Evolutionary conservation across 2,888 invertebrate genomes (phyloP).

Genomic region (Heliconius aoede): DNA sequence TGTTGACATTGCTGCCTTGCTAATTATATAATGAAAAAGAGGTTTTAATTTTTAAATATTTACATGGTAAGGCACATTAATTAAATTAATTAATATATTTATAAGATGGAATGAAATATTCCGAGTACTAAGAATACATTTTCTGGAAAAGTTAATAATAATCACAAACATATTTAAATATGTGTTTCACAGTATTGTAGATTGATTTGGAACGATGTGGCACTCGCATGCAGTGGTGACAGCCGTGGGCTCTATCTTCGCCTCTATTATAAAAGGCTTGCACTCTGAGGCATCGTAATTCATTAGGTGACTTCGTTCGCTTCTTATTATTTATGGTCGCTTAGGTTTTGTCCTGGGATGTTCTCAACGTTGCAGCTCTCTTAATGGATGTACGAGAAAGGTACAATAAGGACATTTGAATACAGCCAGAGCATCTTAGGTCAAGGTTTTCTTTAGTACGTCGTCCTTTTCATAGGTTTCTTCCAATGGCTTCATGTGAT

Average conservation of each 20-base stretch:
- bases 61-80: slow-evolving; percentile 56
- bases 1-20: slow-evolving; percentile 70
- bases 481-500: slow-evolving; percentile 42
- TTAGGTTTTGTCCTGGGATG: slow-evolving; percentile 72
- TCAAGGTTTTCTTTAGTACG: slow-evolving; percentile 61
- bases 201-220: slow-evolving; percentile 52
- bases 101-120: background rate
- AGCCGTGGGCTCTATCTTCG: slow-evolving; percentile 52
- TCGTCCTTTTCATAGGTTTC: slow-evolving; percentile 42
- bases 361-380: slow-evolving; percentile 65
- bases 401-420: slow-evolving; percentile 73
- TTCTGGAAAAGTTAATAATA: background rate
- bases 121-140: background rate
- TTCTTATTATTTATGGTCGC: slow-evolving; percentile 74
- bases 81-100: too few relatives aligned
- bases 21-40: slow-evolving; percentile 63
- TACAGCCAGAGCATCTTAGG: slow-evolving; percentile 61
- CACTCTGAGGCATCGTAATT: slow-evolving; percentile 71
- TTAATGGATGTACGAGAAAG: slow-evolving; percentile 61
- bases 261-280: slow-evolving; percentile 64
- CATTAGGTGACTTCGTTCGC: slow-evolving; percentile 75
- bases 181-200: slow-evolving; percentile 15
- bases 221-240: slow-evolving; percentile 47
- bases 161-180: background rate
- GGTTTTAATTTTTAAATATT: slow-evolving; percentile 68